Base-by-base conservation (phyloP, 2,888 invertebrate genomes). In the Uropetala carovei region DNA sequence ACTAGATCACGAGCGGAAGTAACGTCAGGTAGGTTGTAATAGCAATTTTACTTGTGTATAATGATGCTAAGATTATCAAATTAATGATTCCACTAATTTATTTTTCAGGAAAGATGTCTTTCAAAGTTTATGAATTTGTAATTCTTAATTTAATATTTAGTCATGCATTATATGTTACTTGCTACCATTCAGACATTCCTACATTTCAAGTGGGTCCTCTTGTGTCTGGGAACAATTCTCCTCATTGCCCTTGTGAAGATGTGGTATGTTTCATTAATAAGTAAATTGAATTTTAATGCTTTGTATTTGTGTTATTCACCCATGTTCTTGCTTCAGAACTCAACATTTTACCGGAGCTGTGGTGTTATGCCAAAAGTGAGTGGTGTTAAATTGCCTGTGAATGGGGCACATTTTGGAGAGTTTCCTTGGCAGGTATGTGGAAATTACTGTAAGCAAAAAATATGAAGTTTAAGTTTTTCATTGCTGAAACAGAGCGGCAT, bases 341-440 rank as follows among this genome's bases (percentile, higher is more conserved):
- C 89, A 18, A 89, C 89, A 0, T 68, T 89, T 43, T n/a, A 30
- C 30, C 64, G 64, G 16, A 30, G 43, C 43, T 89, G 89, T 64
- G 89, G 89, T 56, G 89, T 89, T 9, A 14, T 64, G n/a, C 89
- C 89, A 0, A 89, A 89, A 68, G 89, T 89, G n/a, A 89, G n/a
- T n/a, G 43, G 89, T 7, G n/a, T 89, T 7, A 64, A 64, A 18
- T 18, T 68, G 0, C 30, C 89, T 7, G 60, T 64, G 14, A 68
- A 43, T 56, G 64, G 89, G 11, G 64, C 89, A 13, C 60, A 89
- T 68, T 89, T 89, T 27, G 89, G 89, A 89, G 89, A 89, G 43
- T 89, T 89, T 89, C 89, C 89, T 9, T 89, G 89, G 89, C 89
- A 89, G 89, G 89, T 89, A 56, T 4, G 13, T 43, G 9, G 64